A percentile compares a stretch with the other conserved stretches of the same genome.
These are phyloP conservation scores for Cephalotes varians DNA, from an alignment of 2,888 invertebrate genomes.

Conservation along the genomic window DNA sequence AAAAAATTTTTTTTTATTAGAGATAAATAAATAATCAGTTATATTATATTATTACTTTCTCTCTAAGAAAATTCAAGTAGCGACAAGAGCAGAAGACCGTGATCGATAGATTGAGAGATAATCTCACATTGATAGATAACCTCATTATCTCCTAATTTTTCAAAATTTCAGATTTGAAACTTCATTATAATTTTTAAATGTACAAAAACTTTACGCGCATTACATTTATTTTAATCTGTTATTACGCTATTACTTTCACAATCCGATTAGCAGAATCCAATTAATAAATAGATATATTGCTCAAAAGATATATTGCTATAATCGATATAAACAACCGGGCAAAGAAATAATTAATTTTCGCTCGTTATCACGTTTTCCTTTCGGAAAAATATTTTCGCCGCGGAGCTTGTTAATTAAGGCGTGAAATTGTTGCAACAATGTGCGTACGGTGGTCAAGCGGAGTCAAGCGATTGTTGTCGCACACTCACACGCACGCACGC, in stretches of 20 bases:
- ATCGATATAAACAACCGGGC: neutral
- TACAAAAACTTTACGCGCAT: neutral
- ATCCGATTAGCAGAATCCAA: neutral
- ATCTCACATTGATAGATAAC: neutral
- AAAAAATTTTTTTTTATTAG: neutral
- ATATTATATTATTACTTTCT: neutral
- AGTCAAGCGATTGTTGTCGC: conserved; percentile 21
- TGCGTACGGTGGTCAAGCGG: conserved; percentile 53
- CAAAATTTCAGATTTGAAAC: neutral
- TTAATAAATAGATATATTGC: neutral
- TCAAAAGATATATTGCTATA: conserved; percentile 26
- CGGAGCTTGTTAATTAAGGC: conserved; percentile 64
- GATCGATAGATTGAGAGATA: neutral
- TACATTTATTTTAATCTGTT: neutral
- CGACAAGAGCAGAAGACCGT: neutral
- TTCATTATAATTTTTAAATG: neutral
- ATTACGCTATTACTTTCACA: neutral
- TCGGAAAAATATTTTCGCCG: conserved; percentile 2
- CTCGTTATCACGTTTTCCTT: conserved; percentile 6
- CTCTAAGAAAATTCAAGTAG: neutral
- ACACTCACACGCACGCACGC: conserved; percentile 35
- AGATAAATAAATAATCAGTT: conserved; percentile 14
- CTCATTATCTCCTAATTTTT: neutral
- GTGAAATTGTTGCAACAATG: conserved; percentile 62
- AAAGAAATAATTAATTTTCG: neutral